Conservation (phyloP, 2,797 vertebrate species). For the Siniperca undulata region DNA sequence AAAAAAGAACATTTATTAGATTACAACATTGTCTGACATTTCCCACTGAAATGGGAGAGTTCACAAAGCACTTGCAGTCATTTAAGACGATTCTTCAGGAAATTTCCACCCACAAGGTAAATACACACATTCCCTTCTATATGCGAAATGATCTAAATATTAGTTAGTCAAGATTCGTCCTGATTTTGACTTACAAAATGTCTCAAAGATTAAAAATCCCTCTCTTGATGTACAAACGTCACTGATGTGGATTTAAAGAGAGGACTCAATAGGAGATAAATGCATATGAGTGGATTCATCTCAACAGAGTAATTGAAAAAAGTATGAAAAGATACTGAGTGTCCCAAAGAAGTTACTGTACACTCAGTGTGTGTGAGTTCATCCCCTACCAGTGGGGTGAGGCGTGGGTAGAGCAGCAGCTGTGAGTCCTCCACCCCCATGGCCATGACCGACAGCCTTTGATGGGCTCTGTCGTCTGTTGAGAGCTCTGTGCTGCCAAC, state of each 20-base stretch:
- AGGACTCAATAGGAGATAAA: background rate
- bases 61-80: background rate
- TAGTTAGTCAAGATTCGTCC: background rate
- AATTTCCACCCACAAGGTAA: background rate
- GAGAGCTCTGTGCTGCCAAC: constrained; percentile 89
- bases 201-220: background rate
- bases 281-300: background rate
- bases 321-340: background rate
- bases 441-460: constrained; percentile 88
- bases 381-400: constrained; percentile 90
- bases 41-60: background rate
- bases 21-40: background rate
- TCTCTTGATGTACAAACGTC: background rate
- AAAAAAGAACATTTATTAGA: background rate
- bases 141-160: background rate
- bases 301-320: background rate
- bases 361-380: background rate
- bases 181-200: background rate
- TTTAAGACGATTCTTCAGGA: background rate
- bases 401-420: constrained; percentile 92
- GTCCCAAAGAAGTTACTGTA: no score
- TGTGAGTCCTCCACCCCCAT: constrained; percentile 95
- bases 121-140: background rate
- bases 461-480: constrained; percentile 90
- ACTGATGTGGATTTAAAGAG: background rate